These are phyloP conservation scores for Himalopsyche japonica DNA, from an alignment of 2,888 invertebrate genomes.

Conservation along the genomic window DNA sequence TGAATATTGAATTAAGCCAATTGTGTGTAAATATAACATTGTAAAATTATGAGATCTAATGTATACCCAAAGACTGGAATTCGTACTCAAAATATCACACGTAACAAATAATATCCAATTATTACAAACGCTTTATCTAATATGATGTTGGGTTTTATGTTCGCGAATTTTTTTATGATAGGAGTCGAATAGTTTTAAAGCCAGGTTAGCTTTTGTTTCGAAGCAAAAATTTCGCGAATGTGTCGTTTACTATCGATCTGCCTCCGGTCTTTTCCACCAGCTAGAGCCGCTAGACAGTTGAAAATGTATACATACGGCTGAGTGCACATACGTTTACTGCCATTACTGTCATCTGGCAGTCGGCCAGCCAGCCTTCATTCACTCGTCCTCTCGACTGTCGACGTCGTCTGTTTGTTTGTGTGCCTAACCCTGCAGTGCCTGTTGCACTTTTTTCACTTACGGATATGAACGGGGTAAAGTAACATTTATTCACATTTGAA, in stretches of 20 bases:
- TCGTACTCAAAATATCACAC: no score
- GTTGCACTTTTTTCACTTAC: no score
- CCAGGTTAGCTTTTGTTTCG: not conserved
- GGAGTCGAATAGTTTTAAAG: not conserved
- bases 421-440: not conserved
- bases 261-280: not conserved
- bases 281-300: not conserved
- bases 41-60: no score
- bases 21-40: no score
- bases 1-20: no score
- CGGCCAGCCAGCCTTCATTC: not conserved
- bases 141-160: no score
- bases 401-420: not conserved
- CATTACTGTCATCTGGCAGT: not conserved
- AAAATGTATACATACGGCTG: not conserved
- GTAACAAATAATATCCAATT: no score
- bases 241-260: not conserved
- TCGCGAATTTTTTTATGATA: no score
- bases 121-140: no score
- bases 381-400: not conserved
- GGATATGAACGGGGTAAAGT: no score
- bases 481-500: no score
- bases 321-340: not conserved
- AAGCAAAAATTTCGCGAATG: not conserved
- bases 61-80: no score